Base-by-base conservation (phyloP, 2,797 vertebrate genomes). In the Silurus lanzhouensis region DNA sequence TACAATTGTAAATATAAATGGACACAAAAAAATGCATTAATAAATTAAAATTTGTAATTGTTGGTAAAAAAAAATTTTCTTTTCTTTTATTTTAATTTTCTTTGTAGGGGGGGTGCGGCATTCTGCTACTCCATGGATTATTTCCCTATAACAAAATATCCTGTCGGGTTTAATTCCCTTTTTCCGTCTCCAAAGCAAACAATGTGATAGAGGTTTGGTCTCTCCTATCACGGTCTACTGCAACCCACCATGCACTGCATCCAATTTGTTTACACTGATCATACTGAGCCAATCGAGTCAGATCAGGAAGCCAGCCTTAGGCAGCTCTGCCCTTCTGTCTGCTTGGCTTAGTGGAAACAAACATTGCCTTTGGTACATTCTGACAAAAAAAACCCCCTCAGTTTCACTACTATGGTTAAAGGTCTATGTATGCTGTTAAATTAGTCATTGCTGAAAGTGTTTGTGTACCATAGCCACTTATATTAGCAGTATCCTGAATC, bases 251-350 rank as follows among this genome's bases (percentile, higher is more conserved):
- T 66, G 25, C 20, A 15, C 67, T 71, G 80, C 76, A 85, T 90
- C 15, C 71, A 81, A 82, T 88, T 63, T 80, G 85, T 88, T 87
- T 87, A 78, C 68, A 83, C 75, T 72, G 82, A 83, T 87, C 77
- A 88, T 87, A 78, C 83, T 9, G 48, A 78, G 78, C 79, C 85
- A 85, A 84, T 82, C 31, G 27, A 87, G 85, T 86, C 82, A 87
- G 85, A 90, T 85, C 81, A 87, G 80, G 84, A 82, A 78, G 71
- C 20, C 83, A 86, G 57, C 85, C 85, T 15, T 85, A 77, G 87
- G 88, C 71, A 55, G 58, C 70, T 70, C 86, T 85, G 64, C 66
- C 68, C 85, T 81, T 86, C 86, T 90, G 88, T 89, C 90, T 87
- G 82, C 84, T 86, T 79, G 66, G 75, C 77, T 90, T 87, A 89